Percentiles rank a stretch among this genome's conserved stretches.
Evolutionary conservation across 2,888 invertebrate genomes (phyloP).

Genomic region (Molanna angustata): DNA sequence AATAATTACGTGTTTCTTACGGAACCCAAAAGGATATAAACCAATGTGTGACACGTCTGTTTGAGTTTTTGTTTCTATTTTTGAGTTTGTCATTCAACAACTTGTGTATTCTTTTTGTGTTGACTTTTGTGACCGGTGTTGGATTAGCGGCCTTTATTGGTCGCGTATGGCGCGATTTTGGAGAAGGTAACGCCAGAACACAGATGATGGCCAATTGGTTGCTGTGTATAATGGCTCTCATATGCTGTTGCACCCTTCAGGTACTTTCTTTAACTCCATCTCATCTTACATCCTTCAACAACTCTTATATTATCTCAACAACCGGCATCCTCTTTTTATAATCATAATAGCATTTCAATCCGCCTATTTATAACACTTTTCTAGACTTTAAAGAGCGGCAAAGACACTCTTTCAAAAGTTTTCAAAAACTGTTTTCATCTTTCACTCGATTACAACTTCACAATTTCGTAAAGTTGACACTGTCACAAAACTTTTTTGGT

Average conservation of each 20-base stretch:
- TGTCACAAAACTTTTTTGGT: too few relatives aligned
- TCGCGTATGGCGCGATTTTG: conserved; percentile 25
- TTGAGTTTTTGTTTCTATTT: conserved; percentile 16
- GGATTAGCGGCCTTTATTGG: conserved; percentile 17
- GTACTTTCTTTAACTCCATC: conserved; percentile 16
- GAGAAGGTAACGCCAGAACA: conserved; percentile 25
- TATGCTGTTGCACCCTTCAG: conserved; percentile 26
- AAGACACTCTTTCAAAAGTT: too few relatives aligned
- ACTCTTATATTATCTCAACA: too few relatives aligned
- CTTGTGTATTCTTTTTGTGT: conserved; percentile 22
- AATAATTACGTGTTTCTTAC: conserved; percentile 13
- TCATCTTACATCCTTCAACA: neutral
- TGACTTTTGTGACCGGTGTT: conserved; percentile 9
- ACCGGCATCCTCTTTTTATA: neutral
- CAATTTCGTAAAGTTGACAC: too few relatives aligned
- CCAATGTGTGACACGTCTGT: conserved; percentile 13
- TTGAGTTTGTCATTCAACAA: conserved; percentile 18
- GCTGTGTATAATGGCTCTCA: conserved; percentile 19
- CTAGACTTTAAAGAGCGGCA: too few relatives aligned
- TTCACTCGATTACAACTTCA: too few relatives aligned
- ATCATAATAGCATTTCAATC: neutral
- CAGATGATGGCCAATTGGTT: conserved; percentile 28
- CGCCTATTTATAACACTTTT: too few relatives aligned
- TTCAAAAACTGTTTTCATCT: too few relatives aligned
- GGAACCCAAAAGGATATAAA: conserved; percentile 13